A percentile compares a stretch with the other conserved stretches of the same genome.
Conservation (phyloP, 1,140 invertebrate species). For the Proctacanthus coquilletti region DNA sequence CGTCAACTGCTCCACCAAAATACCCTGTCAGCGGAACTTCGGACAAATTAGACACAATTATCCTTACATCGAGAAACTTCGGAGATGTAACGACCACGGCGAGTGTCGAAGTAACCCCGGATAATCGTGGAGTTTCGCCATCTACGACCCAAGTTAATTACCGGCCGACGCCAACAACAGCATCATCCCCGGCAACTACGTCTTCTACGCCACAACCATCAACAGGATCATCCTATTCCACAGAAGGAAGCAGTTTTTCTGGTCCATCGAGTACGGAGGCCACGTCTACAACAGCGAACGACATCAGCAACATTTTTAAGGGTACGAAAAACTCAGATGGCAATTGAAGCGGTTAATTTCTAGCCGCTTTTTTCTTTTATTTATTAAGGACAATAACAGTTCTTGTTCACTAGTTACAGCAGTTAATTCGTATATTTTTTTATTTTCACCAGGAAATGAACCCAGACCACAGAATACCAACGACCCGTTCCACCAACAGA, state of each 20-base stretch:
- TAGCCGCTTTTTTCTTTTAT: too few relatives aligned
- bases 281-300: not conserved
- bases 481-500: slow-evolving; percentile 10
- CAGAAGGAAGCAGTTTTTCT: not conserved
- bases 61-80: too few relatives aligned
- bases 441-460: not conserved
- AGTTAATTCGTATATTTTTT: not conserved
- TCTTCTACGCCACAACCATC: slow-evolving; percentile 1
- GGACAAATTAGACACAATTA: too few relatives aligned
- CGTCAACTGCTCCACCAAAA: too few relatives aligned
- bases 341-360: too few relatives aligned
- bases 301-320: not conserved
- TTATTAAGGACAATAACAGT: too few relatives aligned
- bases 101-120: too few relatives aligned
- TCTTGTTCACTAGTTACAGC: not conserved
- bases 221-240: too few relatives aligned
- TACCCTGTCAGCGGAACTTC: too few relatives aligned
- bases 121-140: too few relatives aligned
- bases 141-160: not conserved
- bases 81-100: too few relatives aligned
- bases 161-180: not conserved
- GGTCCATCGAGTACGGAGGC: not conserved
- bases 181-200: slow-evolving; percentile 4
- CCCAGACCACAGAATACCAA: not conserved
- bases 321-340: not conserved